A percentile compares a stretch with the other conserved stretches of the same genome.
Evolutionary conservation across 2,113 vertebrate genomes (phyloP).

Genomic region (Climacteris rufus): DNA sequence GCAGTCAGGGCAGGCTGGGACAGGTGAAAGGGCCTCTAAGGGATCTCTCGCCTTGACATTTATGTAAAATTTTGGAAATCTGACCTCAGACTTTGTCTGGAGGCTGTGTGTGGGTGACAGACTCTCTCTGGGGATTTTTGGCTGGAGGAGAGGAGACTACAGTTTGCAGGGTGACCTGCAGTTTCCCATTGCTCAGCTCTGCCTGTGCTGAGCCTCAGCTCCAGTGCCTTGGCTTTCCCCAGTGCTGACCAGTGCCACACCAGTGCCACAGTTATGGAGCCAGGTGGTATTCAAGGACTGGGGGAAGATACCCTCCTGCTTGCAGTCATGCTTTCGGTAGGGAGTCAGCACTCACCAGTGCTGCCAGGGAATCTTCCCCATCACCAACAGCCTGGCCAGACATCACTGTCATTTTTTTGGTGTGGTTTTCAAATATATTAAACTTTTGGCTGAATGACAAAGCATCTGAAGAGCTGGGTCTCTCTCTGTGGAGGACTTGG

Average conservation of each 20-base stretch:
- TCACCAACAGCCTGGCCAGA: not conserved
- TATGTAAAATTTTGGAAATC: not conserved
- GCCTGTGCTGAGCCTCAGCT: not conserved
- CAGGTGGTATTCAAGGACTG: rapidly evolving
- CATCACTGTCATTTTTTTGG: not conserved
- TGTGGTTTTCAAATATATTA: not conserved
- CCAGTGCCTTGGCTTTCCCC: rapidly evolving
- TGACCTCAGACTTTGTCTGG: not conserved
- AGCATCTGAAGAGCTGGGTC: not conserved
- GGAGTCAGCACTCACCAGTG: not conserved
- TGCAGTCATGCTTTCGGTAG: not conserved
- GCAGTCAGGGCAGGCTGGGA: not conserved
- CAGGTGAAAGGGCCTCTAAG: not conserved
- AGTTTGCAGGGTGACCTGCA: not conserved
- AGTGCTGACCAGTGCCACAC: not conserved
- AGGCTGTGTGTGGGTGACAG: not conserved
- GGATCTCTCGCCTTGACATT: not conserved
- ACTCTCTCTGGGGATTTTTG: not conserved
- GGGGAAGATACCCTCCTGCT: not conserved
- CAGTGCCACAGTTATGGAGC: not conserved
- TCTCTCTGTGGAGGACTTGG: not conserved
- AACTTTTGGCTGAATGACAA: not conserved
- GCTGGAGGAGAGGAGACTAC: not conserved
- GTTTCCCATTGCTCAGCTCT: not conserved
- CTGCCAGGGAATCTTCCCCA: not conserved